These are phyloP conservation scores for Acholoe squamosa DNA, from an alignment of 2,888 invertebrate species.

Conservation along the genomic window DNA sequence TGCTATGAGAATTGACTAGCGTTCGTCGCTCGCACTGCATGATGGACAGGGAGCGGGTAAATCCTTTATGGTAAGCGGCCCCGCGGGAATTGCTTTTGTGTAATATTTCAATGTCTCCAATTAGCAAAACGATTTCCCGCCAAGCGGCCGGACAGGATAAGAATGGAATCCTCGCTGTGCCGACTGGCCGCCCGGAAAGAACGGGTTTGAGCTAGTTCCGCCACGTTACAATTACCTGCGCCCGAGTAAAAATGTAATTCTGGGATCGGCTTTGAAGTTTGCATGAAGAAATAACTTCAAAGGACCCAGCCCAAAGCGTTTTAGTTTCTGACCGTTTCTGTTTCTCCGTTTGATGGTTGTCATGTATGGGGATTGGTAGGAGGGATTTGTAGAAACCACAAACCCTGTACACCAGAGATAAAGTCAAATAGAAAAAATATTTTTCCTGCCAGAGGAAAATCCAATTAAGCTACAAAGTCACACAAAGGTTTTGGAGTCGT, in stretches of 20 bases:
- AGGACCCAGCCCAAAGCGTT: background rate
- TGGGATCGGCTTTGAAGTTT: background rate
- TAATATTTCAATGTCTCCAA: slow-evolving; percentile 46
- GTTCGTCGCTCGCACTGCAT: background rate
- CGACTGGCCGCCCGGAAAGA: slow-evolving; percentile 1
- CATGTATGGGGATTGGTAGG: too few species aligned
- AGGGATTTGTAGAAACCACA: too few species aligned
- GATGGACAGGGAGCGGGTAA: slow-evolving; percentile 30
- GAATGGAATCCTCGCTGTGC: slow-evolving; percentile 1
- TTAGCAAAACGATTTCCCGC: slow-evolving; percentile 47
- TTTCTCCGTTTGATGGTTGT: background rate
- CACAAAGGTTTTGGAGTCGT: background rate
- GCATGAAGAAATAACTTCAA: slow-evolving; percentile 10
- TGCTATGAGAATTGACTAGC: slow-evolving; percentile 25
- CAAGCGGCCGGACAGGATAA: slow-evolving; percentile 8
- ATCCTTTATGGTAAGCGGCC: background rate
- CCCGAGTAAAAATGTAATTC: background rate
- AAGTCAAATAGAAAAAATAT: background rate
- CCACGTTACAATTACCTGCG: background rate
- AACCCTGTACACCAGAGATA: background rate
- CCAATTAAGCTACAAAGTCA: background rate
- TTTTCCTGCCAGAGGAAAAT: background rate
- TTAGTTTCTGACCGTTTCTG: background rate
- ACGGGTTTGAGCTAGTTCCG: background rate
- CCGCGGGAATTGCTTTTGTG: slow-evolving; percentile 43